Evolutionary conservation across 30 jellyfish, hydroid and myxozoan genomes (phyloP).

Genomic region (Pelagia noctiluca): DNA sequence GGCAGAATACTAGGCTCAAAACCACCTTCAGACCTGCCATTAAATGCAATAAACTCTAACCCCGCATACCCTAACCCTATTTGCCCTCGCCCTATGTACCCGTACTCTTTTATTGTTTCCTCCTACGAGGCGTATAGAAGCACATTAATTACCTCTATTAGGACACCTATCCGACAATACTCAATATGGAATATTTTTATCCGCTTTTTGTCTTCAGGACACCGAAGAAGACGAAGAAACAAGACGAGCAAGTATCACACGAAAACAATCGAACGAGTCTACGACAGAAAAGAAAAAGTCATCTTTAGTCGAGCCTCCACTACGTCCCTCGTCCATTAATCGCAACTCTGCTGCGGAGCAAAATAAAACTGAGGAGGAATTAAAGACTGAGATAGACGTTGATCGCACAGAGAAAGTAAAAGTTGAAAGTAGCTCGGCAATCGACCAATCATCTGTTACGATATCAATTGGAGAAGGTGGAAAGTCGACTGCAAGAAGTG

Average conservation of each 20-base stretch:
- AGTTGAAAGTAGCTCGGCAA: neutral
- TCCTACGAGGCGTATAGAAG: neutral
- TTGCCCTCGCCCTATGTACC: neutral
- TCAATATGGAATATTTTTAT: neutral
- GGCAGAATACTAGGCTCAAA: neutral
- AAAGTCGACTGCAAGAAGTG: neutral
- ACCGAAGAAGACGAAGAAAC: slow-evolving; percentile 60
- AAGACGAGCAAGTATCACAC: neutral
- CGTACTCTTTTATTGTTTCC: neutral
- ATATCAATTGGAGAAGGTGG: neutral
- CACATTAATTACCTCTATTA: neutral
- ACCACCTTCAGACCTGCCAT: no score
- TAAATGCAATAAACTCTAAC: no score
- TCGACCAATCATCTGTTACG: neutral
- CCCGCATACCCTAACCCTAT: neutral
- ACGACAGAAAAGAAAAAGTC: slow-evolving; percentile 21
- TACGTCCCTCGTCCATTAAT: slow-evolving; percentile 53
- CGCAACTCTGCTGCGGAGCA: slow-evolving; percentile 34
- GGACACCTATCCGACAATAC: neutral
- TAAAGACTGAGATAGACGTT: neutral
- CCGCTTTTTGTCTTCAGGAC: slow-evolving; percentile 16
- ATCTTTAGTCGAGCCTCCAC: slow-evolving; percentile 25
- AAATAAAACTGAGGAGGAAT: neutral
- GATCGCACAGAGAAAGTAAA: neutral
- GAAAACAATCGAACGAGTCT: slow-evolving; percentile 15